Conservation (phyloP, 2,888 invertebrate species). For the Lasioglossum zephyrum region DNA sequence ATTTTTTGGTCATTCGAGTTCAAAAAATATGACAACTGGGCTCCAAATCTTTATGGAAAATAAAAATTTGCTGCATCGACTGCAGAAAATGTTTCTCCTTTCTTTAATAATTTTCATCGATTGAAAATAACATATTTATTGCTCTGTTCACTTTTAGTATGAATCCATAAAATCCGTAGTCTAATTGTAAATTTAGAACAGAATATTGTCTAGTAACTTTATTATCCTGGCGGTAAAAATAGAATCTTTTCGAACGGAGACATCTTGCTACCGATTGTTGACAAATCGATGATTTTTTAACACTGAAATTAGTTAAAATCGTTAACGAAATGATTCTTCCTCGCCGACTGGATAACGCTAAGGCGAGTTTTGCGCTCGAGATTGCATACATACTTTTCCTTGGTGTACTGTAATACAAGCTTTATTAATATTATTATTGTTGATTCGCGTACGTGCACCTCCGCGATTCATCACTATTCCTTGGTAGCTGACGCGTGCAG, state of each 20-base stretch:
- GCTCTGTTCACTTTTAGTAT: too few relatives aligned
- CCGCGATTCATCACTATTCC: slow-evolving; percentile 26
- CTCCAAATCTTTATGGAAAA: too few relatives aligned
- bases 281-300: background rate
- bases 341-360: background rate
- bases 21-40: too few relatives aligned
- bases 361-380: background rate
- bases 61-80: too few relatives aligned
- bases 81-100: too few relatives aligned
- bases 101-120: too few relatives aligned
- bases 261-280: background rate
- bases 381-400: background rate
- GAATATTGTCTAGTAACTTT: background rate
- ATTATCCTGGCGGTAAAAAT: background rate
- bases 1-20: too few relatives aligned
- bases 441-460: slow-evolving; percentile 20
- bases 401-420: background rate
- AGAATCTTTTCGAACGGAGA: background rate
- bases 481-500: slow-evolving; percentile 10
- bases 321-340: background rate
- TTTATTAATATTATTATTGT: slow-evolving; percentile 14
- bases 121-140: too few relatives aligned
- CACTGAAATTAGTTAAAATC: background rate
- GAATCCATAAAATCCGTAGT: too few relatives aligned
- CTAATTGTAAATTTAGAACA: too few relatives aligned